A percentile compares a stretch with the other conserved stretches of the same genome.
Evolutionary conservation across 2,888 invertebrate species (phyloP).

Genomic region (Mactromeris polynyma): DNA sequence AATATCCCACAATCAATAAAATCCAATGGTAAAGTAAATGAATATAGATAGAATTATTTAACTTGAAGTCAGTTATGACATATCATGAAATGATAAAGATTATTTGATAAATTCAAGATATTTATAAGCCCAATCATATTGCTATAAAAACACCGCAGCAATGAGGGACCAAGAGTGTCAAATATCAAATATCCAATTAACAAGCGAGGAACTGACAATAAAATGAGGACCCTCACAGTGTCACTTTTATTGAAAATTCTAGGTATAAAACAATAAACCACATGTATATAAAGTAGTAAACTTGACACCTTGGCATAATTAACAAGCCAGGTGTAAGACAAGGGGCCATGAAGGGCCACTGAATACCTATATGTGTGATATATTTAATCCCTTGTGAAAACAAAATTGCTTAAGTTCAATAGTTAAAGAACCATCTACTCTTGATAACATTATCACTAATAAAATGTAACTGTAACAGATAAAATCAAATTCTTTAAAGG

Average conservation of each 20-base stretch:
- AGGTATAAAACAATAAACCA: constrained; percentile 1
- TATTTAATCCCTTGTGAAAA: constrained; percentile 4
- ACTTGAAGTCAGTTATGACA: neutral
- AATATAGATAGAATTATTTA: neutral
- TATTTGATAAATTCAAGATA: neutral
- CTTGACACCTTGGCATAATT: neutral
- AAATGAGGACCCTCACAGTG: neutral
- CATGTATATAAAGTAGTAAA: neutral
- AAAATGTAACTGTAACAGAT: neutral
- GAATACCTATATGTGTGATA: neutral
- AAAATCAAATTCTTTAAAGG: constrained; percentile 1
- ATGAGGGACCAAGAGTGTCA: neutral
- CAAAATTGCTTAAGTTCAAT: neutral
- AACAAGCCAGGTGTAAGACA: neutral
- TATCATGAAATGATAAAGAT: neutral
- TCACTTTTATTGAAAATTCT: constrained; percentile 4
- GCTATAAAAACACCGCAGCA: constrained; percentile 38
- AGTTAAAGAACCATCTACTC: neutral
- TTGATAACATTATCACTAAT: no score
- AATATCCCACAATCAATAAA: no score
- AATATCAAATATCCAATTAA: neutral
- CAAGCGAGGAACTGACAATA: neutral
- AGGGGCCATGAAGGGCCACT: neutral
- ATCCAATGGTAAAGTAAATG: no score
- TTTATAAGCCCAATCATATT: constrained; percentile 35